Evolutionary conservation across 2,888 invertebrate genomes (phyloP).

Genomic region (Drosophila atripex): DNA sequence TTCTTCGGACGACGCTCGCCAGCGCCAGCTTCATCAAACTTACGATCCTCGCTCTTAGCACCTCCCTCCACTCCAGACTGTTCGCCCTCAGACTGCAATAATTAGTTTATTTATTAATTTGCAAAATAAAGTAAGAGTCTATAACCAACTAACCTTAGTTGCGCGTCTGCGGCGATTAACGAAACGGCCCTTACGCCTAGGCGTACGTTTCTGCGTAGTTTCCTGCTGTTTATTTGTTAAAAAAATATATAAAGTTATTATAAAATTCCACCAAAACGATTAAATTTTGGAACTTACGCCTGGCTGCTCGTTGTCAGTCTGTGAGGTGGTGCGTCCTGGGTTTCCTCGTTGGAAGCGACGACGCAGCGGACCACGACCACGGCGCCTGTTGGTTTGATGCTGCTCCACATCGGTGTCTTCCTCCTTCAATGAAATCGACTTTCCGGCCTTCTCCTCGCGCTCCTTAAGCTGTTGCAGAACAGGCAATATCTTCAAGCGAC

Average conservation of each 20-base stretch:
- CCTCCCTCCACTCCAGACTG: constrained; percentile 81
- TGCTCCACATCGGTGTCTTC: constrained; percentile 89
- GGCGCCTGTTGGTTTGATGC: constrained; percentile 84
- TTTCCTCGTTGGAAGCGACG: constrained; percentile 84
- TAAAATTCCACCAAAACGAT: too few relatives aligned
- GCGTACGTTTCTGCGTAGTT: constrained; percentile 71
- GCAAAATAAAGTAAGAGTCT: not conserved
- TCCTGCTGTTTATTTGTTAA: constrained; percentile 43
- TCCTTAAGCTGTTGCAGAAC: constrained; percentile 89
- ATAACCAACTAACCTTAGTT: constrained; percentile 73
- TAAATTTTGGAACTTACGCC: constrained; percentile 56
- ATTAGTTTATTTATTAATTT: not conserved
- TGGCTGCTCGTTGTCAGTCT: constrained; percentile 81
- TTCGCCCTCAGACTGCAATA: constrained; percentile 81
- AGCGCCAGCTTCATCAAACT: constrained; percentile 62
- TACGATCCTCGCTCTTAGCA: constrained; percentile 80
- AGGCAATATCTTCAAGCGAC: constrained; percentile 89
- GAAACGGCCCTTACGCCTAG: constrained; percentile 77
- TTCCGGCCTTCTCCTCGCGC: constrained; percentile 88
- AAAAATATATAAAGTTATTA: not conserved
- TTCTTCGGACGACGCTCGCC: constrained; percentile 68
- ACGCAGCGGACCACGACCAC: constrained; percentile 80
- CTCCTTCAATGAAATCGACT: constrained; percentile 87
- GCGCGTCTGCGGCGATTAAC: constrained; percentile 80
- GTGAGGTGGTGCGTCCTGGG: constrained; percentile 84